Evolutionary conservation across 1,140 invertebrate species (phyloP).

Genomic region (Trichonephila inaurata): DNA sequence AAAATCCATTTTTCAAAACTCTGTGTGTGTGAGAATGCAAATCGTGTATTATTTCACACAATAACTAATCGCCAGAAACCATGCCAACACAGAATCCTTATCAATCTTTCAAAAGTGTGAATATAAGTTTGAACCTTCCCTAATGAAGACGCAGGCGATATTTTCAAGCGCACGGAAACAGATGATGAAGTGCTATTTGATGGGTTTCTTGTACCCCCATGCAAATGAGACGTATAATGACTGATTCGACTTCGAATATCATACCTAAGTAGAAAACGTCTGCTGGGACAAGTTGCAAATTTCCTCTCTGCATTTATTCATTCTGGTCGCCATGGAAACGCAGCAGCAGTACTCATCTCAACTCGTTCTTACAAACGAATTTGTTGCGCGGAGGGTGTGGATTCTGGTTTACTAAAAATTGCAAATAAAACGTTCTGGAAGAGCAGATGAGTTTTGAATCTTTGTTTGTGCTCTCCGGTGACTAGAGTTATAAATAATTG

Average conservation of each 20-base stretch:
- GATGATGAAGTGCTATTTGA: conserved; percentile 12
- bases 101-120: too few species aligned
- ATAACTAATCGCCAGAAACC: too few species aligned
- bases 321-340: background rate
- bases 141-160: background rate
- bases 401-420: background rate
- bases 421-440: background rate
- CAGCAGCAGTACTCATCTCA: background rate
- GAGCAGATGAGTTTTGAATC: conserved; percentile 13
- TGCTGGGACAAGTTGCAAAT: conserved; percentile 1
- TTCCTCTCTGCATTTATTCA: conserved; percentile 9
- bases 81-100: too few species aligned
- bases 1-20: too few species aligned
- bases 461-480: background rate
- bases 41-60: too few species aligned
- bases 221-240: conserved; percentile 16
- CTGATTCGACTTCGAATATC: background rate
- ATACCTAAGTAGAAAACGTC: background rate
- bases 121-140: background rate
- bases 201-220: background rate
- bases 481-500: background rate
- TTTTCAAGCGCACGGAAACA: background rate
- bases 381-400: background rate
- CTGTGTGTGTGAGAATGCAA: too few species aligned
- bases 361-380: background rate